Evolutionary conservation across 2,113 vertebrate species (phyloP), one percentile per base, ranked within the genome.

Genomic region (Brachyhypopomus gauderio): DNA sequence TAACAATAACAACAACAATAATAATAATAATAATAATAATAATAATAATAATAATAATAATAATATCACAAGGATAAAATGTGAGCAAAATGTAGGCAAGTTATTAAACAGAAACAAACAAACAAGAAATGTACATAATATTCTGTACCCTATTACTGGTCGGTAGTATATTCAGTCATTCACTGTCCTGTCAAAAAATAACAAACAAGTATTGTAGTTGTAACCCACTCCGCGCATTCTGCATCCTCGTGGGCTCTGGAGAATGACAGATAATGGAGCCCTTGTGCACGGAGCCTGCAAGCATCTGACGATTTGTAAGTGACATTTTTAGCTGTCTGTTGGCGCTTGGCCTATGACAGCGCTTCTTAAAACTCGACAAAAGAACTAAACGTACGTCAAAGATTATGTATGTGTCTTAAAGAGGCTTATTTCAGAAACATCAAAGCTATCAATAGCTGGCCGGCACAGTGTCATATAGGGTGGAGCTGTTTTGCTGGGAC

Each of bases 161-260:
- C 45, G 45, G 45, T 52, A 52, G 45, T 52, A 8, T 36, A 36
- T 1, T 30, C 62, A 36, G 38, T 19, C 34, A 58, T 75, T 80
- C 58, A 72, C 27, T 30, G 36, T 72, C 30, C 14, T 38, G 48
- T 67, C 17, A 72, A 71, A 80, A 30, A 45, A 78, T 79, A 67
- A 56, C 45, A 67, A 16, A 34, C 14, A 25, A 64, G 41, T 59
- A 58, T 34, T 76, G 48, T 16, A 71, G n/a, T n/a, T 70, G 8
- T 14, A 71, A 23, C 83, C 73, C 70, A 81, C 83, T 62, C 75
- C 16, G 19, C 71, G 11, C 70, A 85, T 81, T 85, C 78, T 84
- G 69, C n/a, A 52, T 67, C 52, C 48, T 22, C 34, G 81, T 74
- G 60, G 70, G 69, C 7, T 34, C 38, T 19, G 38, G 36, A 27